Conservation (phyloP, 2,113 vertebrate species). For the Tringa solitaria region DNA sequence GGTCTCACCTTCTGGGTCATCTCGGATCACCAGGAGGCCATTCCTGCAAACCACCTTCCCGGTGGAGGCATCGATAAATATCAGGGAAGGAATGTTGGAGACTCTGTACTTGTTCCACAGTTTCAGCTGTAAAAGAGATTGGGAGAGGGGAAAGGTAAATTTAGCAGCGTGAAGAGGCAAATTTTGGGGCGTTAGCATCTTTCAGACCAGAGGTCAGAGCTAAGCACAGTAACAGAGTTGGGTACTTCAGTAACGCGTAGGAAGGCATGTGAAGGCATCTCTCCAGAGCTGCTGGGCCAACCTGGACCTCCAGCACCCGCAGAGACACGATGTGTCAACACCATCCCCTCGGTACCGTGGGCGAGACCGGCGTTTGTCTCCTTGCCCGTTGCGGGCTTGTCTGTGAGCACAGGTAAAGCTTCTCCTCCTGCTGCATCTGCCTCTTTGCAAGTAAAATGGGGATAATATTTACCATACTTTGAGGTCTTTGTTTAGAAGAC, state of each 20-base stretch:
- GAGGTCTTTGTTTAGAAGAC: slow-evolving; percentile 9
- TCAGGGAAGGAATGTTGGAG: slow-evolving; percentile 96
- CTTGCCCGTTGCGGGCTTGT: background rate
- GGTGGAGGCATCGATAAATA: slow-evolving; percentile 90
- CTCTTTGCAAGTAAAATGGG: background rate
- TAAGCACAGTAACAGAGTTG: background rate
- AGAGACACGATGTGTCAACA: background rate
- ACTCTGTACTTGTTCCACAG: slow-evolving; percentile 99
- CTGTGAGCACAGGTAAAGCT: background rate
- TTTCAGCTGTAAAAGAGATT: slow-evolving; percentile 83
- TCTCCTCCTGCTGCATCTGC: background rate
- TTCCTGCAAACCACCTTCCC: slow-evolving; percentile 96
- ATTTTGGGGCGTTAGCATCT: background rate
- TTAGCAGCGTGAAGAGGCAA: background rate
- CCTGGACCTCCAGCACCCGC: background rate
- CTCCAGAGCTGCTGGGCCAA: background rate
- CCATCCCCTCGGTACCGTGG: background rate
- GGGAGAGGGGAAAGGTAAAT: background rate
- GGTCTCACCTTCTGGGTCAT: slow-evolving; percentile 92
- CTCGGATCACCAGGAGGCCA: slow-evolving; percentile 91
- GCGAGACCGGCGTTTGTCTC: accelerated
- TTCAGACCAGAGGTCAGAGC: background rate
- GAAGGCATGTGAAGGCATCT: background rate
- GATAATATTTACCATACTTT: background rate
- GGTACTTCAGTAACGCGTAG: background rate